Percentiles rank a stretch among this genome's conserved stretches.
Evolutionary conservation across 2,797 vertebrate genomes (phyloP).

Genomic region (Netta rufina): DNA sequence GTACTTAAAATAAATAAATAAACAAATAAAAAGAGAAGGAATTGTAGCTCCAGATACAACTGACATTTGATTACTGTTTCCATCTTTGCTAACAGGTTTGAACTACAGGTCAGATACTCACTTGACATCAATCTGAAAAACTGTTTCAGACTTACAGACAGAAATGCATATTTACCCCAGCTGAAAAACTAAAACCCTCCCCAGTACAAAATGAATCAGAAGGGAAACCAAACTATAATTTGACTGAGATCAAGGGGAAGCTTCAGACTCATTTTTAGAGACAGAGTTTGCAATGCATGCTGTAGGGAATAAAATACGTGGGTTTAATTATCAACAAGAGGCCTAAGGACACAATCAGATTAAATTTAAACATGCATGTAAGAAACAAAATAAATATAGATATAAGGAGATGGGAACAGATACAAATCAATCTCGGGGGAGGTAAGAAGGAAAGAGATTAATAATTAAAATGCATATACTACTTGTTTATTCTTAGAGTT

Average conservation of each 20-base stretch:
- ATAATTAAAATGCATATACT: constrained; percentile 63
- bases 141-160: neutral
- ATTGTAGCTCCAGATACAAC: neutral
- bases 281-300: constrained; percentile 48
- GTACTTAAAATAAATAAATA: too few relatives aligned
- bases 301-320: constrained; percentile 70
- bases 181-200: neutral
- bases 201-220: constrained; percentile 20
- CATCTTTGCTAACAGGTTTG: neutral
- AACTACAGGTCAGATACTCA: neutral
- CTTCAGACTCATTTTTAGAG: constrained; percentile 56
- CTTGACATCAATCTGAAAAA: constrained; percentile 13
- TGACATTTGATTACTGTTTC: neutral
- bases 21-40: neutral
- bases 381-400: constrained; percentile 77
- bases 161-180: neutral
- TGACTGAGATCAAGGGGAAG: constrained; percentile 58
- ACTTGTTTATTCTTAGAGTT: constrained; percentile 54
- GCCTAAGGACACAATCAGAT: constrained; percentile 73
- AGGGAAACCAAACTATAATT: constrained; percentile 25
- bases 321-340: constrained; percentile 74
- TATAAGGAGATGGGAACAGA: constrained; percentile 61
- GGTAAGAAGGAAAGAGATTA: constrained; percentile 49
- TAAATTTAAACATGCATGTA: constrained; percentile 71
- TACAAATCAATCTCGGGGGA: constrained; percentile 70